Evolutionary conservation across 2,113 vertebrate species (phyloP).

Genomic region (Corydoras sp.): DNA sequence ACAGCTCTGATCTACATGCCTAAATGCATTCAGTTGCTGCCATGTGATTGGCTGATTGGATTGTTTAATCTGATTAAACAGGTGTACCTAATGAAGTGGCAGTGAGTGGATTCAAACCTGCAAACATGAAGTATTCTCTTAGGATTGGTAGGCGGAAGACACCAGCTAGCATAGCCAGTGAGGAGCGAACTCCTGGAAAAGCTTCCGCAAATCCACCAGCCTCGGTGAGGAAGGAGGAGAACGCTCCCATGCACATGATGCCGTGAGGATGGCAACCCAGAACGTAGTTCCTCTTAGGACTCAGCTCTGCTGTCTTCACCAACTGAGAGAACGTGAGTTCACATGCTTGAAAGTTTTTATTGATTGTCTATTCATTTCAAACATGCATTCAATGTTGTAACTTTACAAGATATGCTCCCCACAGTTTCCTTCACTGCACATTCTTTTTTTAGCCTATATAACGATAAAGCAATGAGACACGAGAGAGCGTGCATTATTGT

Average conservation of each 20-base stretch:
- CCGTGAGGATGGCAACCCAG: constrained; percentile 74
- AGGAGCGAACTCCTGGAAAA: constrained; percentile 63
- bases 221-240: constrained; percentile 64
- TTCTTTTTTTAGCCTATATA: too few species aligned
- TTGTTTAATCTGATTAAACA: neutral
- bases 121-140: constrained; percentile 65
- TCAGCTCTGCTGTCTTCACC: constrained; percentile 71
- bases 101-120: constrained; percentile 51
- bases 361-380: too few species aligned
- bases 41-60: too few species aligned
- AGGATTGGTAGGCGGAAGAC: constrained; percentile 65
- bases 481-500: too few species aligned
- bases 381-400: too few species aligned
- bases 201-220: constrained; percentile 48
- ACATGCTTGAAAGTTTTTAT: too few species aligned
- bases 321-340: constrained; percentile 54
- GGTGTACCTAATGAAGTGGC: neutral
- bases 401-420: too few species aligned
- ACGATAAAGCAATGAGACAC: too few species aligned
- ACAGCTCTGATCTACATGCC: too few species aligned
- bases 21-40: too few species aligned
- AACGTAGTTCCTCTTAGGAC: constrained; percentile 68
- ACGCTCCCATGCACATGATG: constrained; percentile 60
- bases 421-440: too few species aligned
- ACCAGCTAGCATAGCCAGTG: constrained; percentile 43